Evolutionary conservation across 1,140 invertebrate genomes (phyloP), one percentile per base, ranked within the genome.

Genomic region (Dufourea novaeangliae): DNA sequence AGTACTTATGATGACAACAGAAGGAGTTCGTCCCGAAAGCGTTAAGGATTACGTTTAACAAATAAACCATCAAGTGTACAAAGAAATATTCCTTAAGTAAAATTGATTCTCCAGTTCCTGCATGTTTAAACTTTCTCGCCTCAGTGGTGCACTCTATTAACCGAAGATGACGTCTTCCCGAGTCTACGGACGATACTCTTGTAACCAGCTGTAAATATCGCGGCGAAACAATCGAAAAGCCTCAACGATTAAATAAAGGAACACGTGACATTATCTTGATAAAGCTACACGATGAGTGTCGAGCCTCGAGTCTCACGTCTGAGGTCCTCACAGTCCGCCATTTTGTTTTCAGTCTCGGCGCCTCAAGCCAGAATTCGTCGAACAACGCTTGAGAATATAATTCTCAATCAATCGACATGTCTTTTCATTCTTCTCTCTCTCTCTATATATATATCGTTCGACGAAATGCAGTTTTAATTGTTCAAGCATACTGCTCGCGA

Each of bases 241-340:
- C 29, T 69, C 52, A 70, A 82, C 63, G 71, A 71, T 59, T 82
- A 76, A 80, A 82, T 67, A 79, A 82, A 82, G 57, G 46, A 78
- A 66, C 46, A 52, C 63, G 41, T 25, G 56, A 34, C 39, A 37
- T 46, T 73, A 37, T 57, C n/a, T 56, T 71, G 46, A 41, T 73
- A 71, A 50, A 46, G 37, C 64, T 82, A 74, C 59, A n/a, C n/a
- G n/a, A n/a, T n/a, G n/a, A n/a, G n/a, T n/a, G n/a, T 56, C 17
- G 29, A 72, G 41, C 41, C 37, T 50, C 11, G 34, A 7, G 61
- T 17, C 46, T 37, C 70, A 6, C 22, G 8, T 22, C 41, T 11
- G n/a, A 63, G 10, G 12, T n/a, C 11, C 10, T 12, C n/a, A 8
- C 34, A 17, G 22, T 6, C 12, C 22, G 2, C 20, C 11, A 11